Conservation (phyloP, 2,888 invertebrate species). For the Pharmacophagus antenor region DNA sequence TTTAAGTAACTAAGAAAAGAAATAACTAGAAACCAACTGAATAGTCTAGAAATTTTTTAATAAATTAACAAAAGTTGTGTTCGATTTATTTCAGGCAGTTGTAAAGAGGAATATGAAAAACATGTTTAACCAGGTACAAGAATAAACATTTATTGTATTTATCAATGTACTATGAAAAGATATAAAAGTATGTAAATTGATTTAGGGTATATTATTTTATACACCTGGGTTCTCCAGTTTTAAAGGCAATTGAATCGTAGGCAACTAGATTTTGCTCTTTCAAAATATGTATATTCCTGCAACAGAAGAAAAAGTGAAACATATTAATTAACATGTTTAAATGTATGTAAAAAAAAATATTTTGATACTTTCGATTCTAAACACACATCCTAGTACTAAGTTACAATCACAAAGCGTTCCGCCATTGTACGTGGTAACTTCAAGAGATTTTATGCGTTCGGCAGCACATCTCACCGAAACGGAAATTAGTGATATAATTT, state of each 20-base stretch:
- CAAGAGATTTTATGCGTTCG: too few relatives aligned
- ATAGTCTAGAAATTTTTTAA: too few relatives aligned
- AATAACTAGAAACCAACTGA: too few relatives aligned
- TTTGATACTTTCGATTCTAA: too few relatives aligned
- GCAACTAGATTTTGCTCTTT: slow-evolving; percentile 69
- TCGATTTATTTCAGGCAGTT: too few relatives aligned
- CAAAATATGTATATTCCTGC: slow-evolving; percentile 85
- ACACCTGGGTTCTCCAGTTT: neutral
- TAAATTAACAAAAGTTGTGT: too few relatives aligned
- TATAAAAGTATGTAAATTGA: neutral
- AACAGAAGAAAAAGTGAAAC: slow-evolving; percentile 47
- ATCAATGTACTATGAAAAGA: neutral
- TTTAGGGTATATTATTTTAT: neutral
- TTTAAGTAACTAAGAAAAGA: too few relatives aligned
- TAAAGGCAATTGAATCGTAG: slow-evolving; percentile 56
- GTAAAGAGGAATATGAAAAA: neutral
- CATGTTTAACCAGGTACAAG: neutral
- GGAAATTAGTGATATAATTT: too few relatives aligned
- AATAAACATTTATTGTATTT: neutral
- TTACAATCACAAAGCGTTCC: too few relatives aligned
- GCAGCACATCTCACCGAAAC: too few relatives aligned
- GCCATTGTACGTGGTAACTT: too few relatives aligned
- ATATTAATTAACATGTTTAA: neutral
- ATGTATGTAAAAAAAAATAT: neutral
- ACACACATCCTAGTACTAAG: too few relatives aligned